phyloP scores from a whole-genome alignment of 2,888 invertebrate genomes.

The Parnassius orleans region DNA sequence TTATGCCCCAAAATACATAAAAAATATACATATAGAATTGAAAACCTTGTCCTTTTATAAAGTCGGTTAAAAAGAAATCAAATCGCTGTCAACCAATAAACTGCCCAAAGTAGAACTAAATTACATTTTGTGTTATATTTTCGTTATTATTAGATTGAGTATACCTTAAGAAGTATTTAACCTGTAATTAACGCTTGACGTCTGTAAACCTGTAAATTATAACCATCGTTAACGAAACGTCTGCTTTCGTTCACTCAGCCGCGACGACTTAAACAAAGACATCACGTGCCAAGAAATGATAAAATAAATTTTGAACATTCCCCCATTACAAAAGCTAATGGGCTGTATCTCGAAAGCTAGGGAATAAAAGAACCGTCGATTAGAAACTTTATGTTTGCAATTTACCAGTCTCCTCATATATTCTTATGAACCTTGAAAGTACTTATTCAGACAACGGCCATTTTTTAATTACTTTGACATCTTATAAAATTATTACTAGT shows the following conservation, averaged over 20 bases:
- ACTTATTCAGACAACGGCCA: slow-evolving; percentile 40
- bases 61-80: too few relatives aligned
- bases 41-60: too few relatives aligned
- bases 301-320: slow-evolving; percentile 78
- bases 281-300: slow-evolving; percentile 78
- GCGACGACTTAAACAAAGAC: slow-evolving; percentile 60
- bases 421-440: slow-evolving; percentile 47
- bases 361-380: slow-evolving; percentile 80
- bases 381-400: slow-evolving; percentile 80
- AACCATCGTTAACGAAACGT: slow-evolving; percentile 29
- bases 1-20: too few relatives aligned
- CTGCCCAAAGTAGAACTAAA: too few relatives aligned
- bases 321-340: slow-evolving; percentile 77
- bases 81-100: too few relatives aligned
- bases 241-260: slow-evolving; percentile 36
- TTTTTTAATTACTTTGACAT: slow-evolving; percentile 1
- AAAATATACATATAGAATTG: too few relatives aligned
- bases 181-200: slow-evolving; percentile 6
- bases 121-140: too few relatives aligned
- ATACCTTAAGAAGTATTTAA: slow-evolving; percentile 6
- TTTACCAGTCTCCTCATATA: slow-evolving; percentile 60
- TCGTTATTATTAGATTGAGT: neutral
- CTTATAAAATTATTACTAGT: too few relatives aligned
- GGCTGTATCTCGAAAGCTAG: slow-evolving; percentile 75
- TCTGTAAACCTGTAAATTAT: slow-evolving; percentile 24